These are phyloP conservation scores for Plodia interpunctella DNA, from an alignment of 1,140 invertebrate genomes.

Conservation along the genomic window DNA sequence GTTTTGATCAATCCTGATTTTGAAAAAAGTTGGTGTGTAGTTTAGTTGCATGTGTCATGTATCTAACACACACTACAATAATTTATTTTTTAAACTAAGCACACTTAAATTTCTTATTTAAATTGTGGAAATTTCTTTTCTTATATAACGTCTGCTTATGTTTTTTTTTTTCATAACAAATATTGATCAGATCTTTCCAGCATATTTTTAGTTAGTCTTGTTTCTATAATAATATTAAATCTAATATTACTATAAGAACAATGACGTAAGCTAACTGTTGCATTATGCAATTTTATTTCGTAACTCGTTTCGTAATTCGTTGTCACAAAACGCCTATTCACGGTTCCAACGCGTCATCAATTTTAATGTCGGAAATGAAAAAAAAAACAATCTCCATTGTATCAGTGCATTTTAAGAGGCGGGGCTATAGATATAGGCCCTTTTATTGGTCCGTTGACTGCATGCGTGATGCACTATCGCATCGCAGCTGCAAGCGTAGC, in stretches of 20 bases:
- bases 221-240: background rate
- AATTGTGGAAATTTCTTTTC: background rate
- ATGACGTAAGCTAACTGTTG: background rate
- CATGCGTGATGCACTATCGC: background rate
- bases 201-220: background rate
- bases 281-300: background rate
- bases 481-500: background rate
- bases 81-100: background rate
- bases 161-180: background rate
- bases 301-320: constrained; percentile 1
- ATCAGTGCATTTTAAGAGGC: background rate
- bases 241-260: background rate
- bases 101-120: background rate
- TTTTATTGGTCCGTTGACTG: background rate
- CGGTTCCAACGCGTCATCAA: background rate
- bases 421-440: background rate
- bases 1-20: background rate
- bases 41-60: background rate
- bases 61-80: background rate
- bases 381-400: background rate
- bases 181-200: constrained; percentile 1
- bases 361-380: background rate
- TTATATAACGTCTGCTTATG: too few species aligned
- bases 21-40: background rate
- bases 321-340: background rate